Conservation (phyloP, 2,113 vertebrate species). For the Eclectus roratus region DNA sequence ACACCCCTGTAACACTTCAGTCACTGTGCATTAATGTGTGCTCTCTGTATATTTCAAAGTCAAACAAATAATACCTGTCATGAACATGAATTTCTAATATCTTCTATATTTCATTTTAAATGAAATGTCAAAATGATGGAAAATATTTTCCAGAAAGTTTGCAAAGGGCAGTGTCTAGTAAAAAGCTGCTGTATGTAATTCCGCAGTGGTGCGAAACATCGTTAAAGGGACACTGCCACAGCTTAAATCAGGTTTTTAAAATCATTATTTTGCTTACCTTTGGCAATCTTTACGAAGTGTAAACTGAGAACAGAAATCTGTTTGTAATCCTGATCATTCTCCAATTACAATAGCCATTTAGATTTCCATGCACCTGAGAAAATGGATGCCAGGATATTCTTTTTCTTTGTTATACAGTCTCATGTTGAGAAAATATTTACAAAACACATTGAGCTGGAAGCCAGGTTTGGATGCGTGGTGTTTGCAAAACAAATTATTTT, state of each 20-base stretch:
- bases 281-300: background rate
- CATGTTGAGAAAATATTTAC: conserved; percentile 12
- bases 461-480: background rate
- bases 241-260: conserved; percentile 3
- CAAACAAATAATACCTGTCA: conserved; percentile 84
- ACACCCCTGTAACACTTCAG: conserved; percentile 69
- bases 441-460: background rate
- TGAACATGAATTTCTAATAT: conserved; percentile 80
- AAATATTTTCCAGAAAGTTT: conserved; percentile 77
- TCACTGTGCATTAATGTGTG: conserved; percentile 77
- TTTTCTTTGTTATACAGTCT: background rate
- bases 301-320: conserved; percentile 55
- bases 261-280: conserved; percentile 55
- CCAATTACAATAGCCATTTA: background rate
- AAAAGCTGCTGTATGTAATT: conserved; percentile 27
- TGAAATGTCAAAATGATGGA: conserved; percentile 85
- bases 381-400: conserved; percentile 3
- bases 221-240: conserved; percentile 12
- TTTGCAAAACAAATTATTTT: conserved; percentile 23
- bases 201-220: background rate
- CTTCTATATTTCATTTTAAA: conserved; percentile 83
- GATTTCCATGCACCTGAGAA: conserved; percentile 1
- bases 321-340: conserved; percentile 47
- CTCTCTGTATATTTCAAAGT: conserved; percentile 82
- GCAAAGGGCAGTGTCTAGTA: conserved; percentile 70